Evolutionary conservation across 2,888 invertebrate genomes (phyloP).

Genomic region (Leistus spinibarbis): DNA sequence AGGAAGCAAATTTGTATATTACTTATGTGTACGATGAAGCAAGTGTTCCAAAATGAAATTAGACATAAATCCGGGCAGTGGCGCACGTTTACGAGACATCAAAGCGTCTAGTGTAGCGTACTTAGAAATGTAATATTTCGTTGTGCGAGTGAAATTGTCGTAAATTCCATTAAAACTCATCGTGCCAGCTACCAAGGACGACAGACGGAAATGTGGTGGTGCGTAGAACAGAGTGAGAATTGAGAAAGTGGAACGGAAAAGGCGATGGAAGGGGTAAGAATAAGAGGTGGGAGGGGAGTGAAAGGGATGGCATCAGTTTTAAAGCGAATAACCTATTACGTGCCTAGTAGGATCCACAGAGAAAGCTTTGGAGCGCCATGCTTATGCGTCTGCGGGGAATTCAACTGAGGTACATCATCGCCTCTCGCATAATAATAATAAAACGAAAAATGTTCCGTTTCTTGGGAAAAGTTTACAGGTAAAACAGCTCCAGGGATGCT

Average conservation of each 20-base stretch:
- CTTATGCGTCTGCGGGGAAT: conserved; percentile 5
- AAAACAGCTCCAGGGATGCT: conserved; percentile 3
- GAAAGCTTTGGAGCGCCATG: neutral
- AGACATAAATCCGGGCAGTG: neutral
- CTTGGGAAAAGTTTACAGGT: conserved; percentile 1
- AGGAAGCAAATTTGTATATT: neutral
- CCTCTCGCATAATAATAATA: conserved; percentile 15
- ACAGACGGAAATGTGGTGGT: neutral
- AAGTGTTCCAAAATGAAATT: neutral
- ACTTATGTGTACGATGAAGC: neutral
- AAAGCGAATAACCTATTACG: conserved; percentile 24
- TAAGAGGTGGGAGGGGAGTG: neutral
- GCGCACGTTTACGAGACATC: neutral
- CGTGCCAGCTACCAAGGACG: neutral
- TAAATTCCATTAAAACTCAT: conserved; percentile 26
- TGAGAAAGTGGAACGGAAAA: neutral
- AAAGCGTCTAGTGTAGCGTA: neutral
- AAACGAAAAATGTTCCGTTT: conserved; percentile 28
- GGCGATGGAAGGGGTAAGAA: neutral
- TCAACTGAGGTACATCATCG: neutral
- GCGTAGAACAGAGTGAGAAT: neutral
- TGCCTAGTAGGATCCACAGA: neutral
- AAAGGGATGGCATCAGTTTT: conserved; percentile 21
- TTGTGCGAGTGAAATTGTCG: conserved; percentile 24
- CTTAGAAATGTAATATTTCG: conserved; percentile 6